Evolutionary conservation across 2,888 invertebrate species (phyloP), one percentile per base, ranked within the genome.

Genomic region (Watsonalla binaria): DNA sequence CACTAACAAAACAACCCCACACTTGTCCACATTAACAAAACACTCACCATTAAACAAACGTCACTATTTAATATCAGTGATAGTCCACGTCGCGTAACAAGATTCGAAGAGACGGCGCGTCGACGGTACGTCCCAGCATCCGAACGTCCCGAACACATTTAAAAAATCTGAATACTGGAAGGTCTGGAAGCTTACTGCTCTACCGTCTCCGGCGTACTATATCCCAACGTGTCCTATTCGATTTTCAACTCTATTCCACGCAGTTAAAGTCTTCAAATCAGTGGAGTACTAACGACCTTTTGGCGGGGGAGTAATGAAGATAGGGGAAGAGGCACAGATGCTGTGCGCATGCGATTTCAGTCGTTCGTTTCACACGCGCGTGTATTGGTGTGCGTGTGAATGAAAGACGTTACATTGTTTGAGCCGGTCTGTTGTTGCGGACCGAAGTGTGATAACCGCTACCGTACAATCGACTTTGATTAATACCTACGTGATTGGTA

Each of bases 151-250:
- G 75, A 76, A 78, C 75, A 82, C 86, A 86, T 90, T 90, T 90
- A 85, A 89, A 89, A 88, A 87, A 85, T 81, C 75, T 70, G 78
- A 82, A 74, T 89, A 86, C 89, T 86, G 83, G 77, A 82, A 85
- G 84, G 86, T 84, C 89, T 86, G 83, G 77, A 82, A 85, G 84
- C 86, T 84, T 86, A 82, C 82, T 82, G 82, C 85, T 78, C 75
- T 78, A 74, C 78, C 74, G 79, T 78, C 81, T 78, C 78, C 72
- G 77, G 74, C 66, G 70, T 78, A 78, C 70, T 76, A 67, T 68
- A 60, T 67, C 68, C 55, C 50, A 55, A 33, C 39, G 37, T 47
- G 13, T 5, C 0, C 0, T 54, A 59, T 47, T 50, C 47, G 15
- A 71, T 57, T 62, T 56, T 51, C 15, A 65, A 70, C 75, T 58